phyloP scores from a whole-genome alignment of 2,113 vertebrate genomes.

The Triplophysa tibetana region DNA sequence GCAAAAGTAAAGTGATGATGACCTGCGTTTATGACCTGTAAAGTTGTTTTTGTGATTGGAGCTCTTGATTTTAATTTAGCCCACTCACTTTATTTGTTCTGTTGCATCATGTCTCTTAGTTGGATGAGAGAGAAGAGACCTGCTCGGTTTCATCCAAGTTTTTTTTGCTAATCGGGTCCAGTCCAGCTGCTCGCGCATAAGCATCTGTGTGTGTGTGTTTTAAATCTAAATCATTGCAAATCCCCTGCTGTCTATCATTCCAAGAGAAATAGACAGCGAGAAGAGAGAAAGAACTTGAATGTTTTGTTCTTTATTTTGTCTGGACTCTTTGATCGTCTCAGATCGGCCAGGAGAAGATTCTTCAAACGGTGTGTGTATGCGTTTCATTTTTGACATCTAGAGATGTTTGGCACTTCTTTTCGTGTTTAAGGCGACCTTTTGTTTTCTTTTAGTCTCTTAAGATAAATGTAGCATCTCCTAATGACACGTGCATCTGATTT shows the following conservation, averaged over 20 bases:
- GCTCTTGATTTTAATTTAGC: neutral
- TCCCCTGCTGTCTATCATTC: conserved; percentile 68
- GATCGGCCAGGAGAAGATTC: neutral
- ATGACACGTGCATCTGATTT: neutral
- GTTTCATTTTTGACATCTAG: neutral
- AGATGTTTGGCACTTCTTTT: neutral
- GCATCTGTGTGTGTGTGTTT: conserved; percentile 9
- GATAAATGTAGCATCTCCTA: neutral
- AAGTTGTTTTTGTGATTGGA: neutral
- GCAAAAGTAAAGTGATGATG: no score
- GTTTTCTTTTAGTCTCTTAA: neutral
- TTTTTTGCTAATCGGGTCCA: conserved; percentile 17
- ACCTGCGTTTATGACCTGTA: neutral
- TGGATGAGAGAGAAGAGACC: conserved; percentile 12
- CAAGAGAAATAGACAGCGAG: conserved; percentile 27
- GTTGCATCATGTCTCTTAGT: neutral
- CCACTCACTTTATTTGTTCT: neutral
- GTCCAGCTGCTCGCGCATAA: conserved; percentile 21
- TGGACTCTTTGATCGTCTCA: neutral
- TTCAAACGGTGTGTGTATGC: neutral
- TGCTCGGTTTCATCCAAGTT: neutral
- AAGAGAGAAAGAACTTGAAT: conserved; percentile 56
- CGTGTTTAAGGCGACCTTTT: neutral
- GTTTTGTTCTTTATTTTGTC: neutral
- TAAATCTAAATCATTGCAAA: conserved; percentile 61